These are phyloP conservation scores for Dryobotodes eremita DNA, from an alignment of 2,888 invertebrate genomes.

Conservation along the genomic window DNA sequence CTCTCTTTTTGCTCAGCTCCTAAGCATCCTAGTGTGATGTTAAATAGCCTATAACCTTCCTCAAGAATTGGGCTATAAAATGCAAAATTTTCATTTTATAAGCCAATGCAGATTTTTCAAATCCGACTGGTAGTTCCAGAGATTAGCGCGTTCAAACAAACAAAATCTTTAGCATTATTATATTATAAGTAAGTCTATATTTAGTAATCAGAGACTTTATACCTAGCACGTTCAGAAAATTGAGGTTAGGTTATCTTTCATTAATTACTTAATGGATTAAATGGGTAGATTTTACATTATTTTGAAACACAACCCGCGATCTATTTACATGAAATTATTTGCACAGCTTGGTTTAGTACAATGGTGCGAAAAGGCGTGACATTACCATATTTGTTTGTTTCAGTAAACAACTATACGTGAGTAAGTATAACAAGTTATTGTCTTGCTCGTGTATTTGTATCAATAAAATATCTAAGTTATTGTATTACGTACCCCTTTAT, in stretches of 20 bases:
- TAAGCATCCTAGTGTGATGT: too few relatives aligned
- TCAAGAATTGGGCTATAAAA: too few relatives aligned
- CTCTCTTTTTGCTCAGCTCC: too few relatives aligned
- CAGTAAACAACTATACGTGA: slow-evolving; percentile 34
- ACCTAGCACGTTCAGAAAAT: background rate
- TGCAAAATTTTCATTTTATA: too few relatives aligned
- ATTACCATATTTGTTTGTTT: slow-evolving; percentile 3
- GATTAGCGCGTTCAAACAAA: too few relatives aligned
- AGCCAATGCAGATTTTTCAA: too few relatives aligned
- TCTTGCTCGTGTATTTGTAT: background rate
- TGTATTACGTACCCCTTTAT: slow-evolving; percentile 8
- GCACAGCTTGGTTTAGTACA: slow-evolving; percentile 21
- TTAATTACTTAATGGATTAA: background rate
- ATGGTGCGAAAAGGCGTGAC: slow-evolving; percentile 18
- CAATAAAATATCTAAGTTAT: slow-evolving; percentile 3
- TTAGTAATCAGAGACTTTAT: background rate
- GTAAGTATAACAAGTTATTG: slow-evolving; percentile 18
- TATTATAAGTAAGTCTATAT: too few relatives aligned
- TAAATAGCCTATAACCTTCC: too few relatives aligned
- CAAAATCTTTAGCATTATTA: too few relatives aligned
- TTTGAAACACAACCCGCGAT: background rate
- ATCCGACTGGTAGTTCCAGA: too few relatives aligned
- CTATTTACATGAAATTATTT: slow-evolving; percentile 17
- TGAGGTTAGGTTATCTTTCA: background rate
- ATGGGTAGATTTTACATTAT: background rate